Base-by-base conservation (phyloP, 1,140 invertebrate species). In the Eupristina koningsbergeri region DNA sequence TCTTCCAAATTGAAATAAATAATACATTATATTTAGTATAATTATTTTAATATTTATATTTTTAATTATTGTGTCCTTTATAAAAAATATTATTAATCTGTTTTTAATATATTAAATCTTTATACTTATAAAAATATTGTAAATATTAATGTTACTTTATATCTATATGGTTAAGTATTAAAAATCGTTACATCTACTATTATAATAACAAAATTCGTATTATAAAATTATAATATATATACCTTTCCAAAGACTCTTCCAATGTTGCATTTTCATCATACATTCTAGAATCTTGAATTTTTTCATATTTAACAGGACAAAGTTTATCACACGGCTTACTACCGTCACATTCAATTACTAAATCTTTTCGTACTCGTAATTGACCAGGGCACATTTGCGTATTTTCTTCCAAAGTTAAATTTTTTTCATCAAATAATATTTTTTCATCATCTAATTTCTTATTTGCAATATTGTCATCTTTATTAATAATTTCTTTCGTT, bases 211-310 rank as follows among this genome's bases (percentile, higher is more conserved):
- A 17, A 53, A 53, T 53, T 19, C 2, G 19, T 53, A 53, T 53
- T 53, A 53, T 17, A 17, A 53, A 53, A 17, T 53, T 53, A 53
- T 76, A 29, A n/a, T n/a, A 41, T 0, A 8, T 13, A 36, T 80
- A 85, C 84, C 84, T 82, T 79, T 91, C 92, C 61, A 93, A 86
- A 0, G 91, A 90, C 84, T 91, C 92, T 47, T 92, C 91, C 5
- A 92, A 61, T 17, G 91, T 89, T 7, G 90, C 90, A 82, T 92
- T 91, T 61, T 92, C 92, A 15, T 93, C 92, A 34, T 91, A 91
- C 50, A 91, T 89, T n/a, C 88, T 89, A 0, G 89, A 90, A 53
- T 92, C 90, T 31, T 89, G 89, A 47, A 90, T 85, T 80, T 89
- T 93, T 15, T 92, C 91, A n/a, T 85, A 89, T 82, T 92, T 92